Evolutionary conservation across 2,113 vertebrate genomes (phyloP).

Genomic region (Crocuta crocuta): DNA sequence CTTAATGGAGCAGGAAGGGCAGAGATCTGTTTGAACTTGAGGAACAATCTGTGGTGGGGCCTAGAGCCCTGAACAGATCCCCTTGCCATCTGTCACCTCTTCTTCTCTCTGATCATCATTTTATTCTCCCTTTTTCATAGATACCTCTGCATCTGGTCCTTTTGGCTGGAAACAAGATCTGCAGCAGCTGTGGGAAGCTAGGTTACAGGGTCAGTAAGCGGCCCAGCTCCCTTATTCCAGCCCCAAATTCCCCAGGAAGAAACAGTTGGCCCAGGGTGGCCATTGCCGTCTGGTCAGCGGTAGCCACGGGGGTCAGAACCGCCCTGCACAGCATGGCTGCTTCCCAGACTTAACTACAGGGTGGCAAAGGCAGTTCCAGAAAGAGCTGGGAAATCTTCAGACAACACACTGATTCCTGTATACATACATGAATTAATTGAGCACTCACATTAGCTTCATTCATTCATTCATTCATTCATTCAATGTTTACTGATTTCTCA

Average conservation of each 20-base stretch:
- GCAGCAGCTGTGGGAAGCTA: conserved; percentile 37
- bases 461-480: conserved; percentile 20
- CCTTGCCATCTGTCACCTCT: conserved; percentile 49
- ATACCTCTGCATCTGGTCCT: conserved; percentile 46
- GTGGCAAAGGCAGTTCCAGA: not conserved
- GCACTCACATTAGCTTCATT: not conserved
- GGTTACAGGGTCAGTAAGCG: not conserved
- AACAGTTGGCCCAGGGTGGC: not conserved
- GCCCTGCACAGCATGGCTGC: not conserved
- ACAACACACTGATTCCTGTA: not conserved
- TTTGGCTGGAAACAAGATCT: conserved; percentile 30
- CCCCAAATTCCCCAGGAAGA: conserved; percentile 17
- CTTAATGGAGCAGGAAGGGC: not conserved
- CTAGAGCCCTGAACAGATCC: not conserved
- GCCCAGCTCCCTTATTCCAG: not conserved
- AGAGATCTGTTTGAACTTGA: not conserved
- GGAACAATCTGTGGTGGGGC: not conserved
- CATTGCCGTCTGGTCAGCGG: not conserved
- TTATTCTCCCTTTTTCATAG: conserved; percentile 17
- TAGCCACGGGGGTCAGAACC: not conserved
- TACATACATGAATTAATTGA: not conserved
- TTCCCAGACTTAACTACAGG: not conserved
- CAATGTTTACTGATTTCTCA: not conserved
- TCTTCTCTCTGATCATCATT: conserved; percentile 5
- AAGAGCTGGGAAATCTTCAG: not conserved